Conservation (phyloP, 2,888 invertebrate species). For the Tolmerus cingulatus region DNA sequence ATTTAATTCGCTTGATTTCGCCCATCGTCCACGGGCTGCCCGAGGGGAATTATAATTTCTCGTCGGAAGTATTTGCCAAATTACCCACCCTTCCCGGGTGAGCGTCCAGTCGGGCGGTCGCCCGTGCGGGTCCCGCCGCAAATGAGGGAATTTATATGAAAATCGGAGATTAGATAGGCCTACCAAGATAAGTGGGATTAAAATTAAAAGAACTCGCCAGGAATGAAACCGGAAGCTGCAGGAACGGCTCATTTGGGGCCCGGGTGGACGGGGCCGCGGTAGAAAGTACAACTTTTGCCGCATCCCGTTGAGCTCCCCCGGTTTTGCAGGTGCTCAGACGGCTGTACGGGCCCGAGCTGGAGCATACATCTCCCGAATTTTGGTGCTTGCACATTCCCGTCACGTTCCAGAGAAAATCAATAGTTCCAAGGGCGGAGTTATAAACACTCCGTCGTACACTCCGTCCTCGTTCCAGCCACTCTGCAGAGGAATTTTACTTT, state of each 20-base stretch:
- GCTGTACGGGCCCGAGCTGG: neutral
- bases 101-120: neutral
- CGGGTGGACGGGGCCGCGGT: neutral
- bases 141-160: slow-evolving; percentile 55
- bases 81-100: slow-evolving; percentile 29
- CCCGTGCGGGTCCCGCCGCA: neutral
- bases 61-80: slow-evolving; percentile 33
- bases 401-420: slow-evolving; percentile 48
- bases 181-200: slow-evolving; percentile 34
- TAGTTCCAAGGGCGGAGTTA: slow-evolving; percentile 49
- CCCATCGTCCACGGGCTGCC: slow-evolving; percentile 39
- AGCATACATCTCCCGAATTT: slow-evolving; percentile 13
- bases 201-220: slow-evolving; percentile 35
- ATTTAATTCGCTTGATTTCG: slow-evolving; percentile 46
- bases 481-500: slow-evolving; percentile 26
- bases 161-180: slow-evolving; percentile 53
- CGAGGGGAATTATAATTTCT: slow-evolving; percentile 46
- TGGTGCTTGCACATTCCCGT: slow-evolving; percentile 33
- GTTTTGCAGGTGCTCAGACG: slow-evolving; percentile 18
- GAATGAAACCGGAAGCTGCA: slow-evolving; percentile 29
- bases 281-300: neutral
- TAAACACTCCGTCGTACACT: slow-evolving; percentile 45
- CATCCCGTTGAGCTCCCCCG: neutral
- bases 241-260: slow-evolving; percentile 3
- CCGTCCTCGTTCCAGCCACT: neutral